Evolutionary conservation across 1,140 invertebrate species (phyloP).

Genomic region (Babylonia areolata): DNA sequence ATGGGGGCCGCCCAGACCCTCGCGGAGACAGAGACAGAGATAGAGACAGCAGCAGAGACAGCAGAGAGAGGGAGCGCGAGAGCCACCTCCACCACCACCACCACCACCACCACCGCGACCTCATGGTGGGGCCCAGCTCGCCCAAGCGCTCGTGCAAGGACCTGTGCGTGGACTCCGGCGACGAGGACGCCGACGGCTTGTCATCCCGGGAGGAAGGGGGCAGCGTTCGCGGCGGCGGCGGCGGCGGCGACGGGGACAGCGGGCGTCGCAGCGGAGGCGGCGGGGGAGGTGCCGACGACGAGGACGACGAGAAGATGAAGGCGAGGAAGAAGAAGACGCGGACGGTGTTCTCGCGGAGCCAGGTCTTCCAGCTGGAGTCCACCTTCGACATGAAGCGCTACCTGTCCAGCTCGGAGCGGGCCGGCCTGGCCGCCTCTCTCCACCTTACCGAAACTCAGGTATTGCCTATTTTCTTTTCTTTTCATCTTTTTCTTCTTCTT

Average conservation of each 20-base stretch:
- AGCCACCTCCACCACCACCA: neutral
- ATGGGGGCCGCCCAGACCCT: slow-evolving; percentile 26
- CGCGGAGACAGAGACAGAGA: slow-evolving; percentile 15
- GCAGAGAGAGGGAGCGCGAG: neutral
- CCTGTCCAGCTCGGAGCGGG: slow-evolving; percentile 95
- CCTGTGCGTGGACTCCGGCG: slow-evolving; percentile 40
- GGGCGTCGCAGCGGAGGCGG: slow-evolving; percentile 42
- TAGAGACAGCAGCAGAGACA: neutral
- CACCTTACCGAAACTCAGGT: slow-evolving; percentile 93
- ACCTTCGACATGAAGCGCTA: slow-evolving; percentile 99
- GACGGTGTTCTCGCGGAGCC: slow-evolving; percentile 94
- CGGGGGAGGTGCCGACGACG: slow-evolving; percentile 72
- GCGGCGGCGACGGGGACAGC: slow-evolving; percentile 37
- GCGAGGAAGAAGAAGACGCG: slow-evolving; percentile 98
- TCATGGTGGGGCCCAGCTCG: slow-evolving; percentile 36
- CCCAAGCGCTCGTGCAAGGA: slow-evolving; percentile 42
- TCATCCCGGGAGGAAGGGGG: neutral
- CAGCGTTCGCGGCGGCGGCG: slow-evolving; percentile 14
- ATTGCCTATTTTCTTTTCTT: too few relatives aligned
- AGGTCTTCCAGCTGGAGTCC: slow-evolving; percentile 97
- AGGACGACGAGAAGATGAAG: slow-evolving; percentile 77
- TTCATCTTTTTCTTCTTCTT: too few relatives aligned
- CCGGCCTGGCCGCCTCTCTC: slow-evolving; percentile 93
- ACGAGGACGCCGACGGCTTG: slow-evolving; percentile 41
- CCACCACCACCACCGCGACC: slow-evolving; percentile 20